Evolutionary conservation across 2,797 vertebrate species (phyloP).

Genomic region (Australoheros facetus): DNA sequence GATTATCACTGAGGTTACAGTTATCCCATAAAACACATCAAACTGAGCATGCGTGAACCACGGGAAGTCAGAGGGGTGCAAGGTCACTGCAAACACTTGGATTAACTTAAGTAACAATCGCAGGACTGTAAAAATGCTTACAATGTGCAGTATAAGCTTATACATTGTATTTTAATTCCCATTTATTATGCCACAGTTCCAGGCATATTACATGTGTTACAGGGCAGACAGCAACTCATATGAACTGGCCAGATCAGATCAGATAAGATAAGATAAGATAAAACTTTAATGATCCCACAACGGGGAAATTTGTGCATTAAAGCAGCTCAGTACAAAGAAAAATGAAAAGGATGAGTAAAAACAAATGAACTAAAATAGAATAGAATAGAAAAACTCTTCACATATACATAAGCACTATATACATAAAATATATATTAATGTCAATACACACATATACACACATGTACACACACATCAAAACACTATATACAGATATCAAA

Average conservation of each 20-base stretch:
- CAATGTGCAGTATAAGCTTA: background rate
- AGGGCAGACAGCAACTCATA: background rate
- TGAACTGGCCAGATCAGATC: background rate
- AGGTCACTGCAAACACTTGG: background rate
- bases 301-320: too few relatives aligned
- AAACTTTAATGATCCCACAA: too few relatives aligned
- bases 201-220: background rate
- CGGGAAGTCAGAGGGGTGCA: background rate
- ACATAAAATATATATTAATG: too few relatives aligned
- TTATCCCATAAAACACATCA: background rate
- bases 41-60: background rate
- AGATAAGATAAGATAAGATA: too few relatives aligned
- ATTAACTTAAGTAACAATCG: background rate
- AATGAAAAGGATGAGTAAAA: too few relatives aligned
- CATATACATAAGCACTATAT: too few relatives aligned
- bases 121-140: background rate
- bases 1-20: background rate
- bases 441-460: too few relatives aligned
- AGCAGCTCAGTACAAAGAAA: too few relatives aligned
- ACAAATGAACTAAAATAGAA: too few relatives aligned
- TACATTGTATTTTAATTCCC: background rate
- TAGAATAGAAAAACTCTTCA: too few relatives aligned
- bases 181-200: background rate
- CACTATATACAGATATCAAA: too few relatives aligned
- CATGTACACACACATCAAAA: too few relatives aligned